phyloP scores from a whole-genome alignment of 2,113 vertebrate species.

The Notothenia coriiceps region DNA sequence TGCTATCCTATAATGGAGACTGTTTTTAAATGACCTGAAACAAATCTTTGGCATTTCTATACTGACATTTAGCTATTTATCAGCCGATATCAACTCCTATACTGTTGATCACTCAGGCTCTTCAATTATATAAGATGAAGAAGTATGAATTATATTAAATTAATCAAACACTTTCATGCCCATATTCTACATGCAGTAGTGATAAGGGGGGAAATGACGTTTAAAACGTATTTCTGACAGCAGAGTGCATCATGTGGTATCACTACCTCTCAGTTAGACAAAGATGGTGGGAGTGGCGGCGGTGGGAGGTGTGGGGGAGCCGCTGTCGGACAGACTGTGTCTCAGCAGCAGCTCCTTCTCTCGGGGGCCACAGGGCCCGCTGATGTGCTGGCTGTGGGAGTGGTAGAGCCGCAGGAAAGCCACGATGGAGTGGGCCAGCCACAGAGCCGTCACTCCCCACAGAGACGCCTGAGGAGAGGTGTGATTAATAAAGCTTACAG shows the following conservation, averaged over 20 bases:
- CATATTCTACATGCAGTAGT: slow-evolving; percentile 1
- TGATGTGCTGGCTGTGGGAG: slow-evolving; percentile 84
- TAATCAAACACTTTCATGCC: background rate
- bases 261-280: slow-evolving; percentile 58
- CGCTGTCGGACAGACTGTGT: slow-evolving; percentile 56
- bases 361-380: slow-evolving; percentile 77
- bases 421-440: slow-evolving; percentile 82
- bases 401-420: slow-evolving; percentile 86
- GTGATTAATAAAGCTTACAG: background rate
- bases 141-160: background rate
- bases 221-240: background rate
- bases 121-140: background rate
- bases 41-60: slow-evolving; percentile 37
- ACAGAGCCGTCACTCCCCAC: slow-evolving; percentile 83
- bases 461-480: slow-evolving; percentile 74
- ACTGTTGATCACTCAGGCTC: background rate
- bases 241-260: background rate
- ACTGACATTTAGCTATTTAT: background rate
- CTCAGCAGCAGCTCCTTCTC: slow-evolving; percentile 85
- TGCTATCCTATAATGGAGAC: background rate
- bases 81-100: background rate
- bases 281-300: slow-evolving; percentile 67
- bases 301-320: slow-evolving; percentile 60
- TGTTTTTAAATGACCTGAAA: background rate
- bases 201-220: background rate